Percentiles rank a stretch among this genome's conserved stretches.
Evolutionary conservation across 2,888 invertebrate genomes (phyloP).

Genomic region (Lasioglossum villosulum): DNA sequence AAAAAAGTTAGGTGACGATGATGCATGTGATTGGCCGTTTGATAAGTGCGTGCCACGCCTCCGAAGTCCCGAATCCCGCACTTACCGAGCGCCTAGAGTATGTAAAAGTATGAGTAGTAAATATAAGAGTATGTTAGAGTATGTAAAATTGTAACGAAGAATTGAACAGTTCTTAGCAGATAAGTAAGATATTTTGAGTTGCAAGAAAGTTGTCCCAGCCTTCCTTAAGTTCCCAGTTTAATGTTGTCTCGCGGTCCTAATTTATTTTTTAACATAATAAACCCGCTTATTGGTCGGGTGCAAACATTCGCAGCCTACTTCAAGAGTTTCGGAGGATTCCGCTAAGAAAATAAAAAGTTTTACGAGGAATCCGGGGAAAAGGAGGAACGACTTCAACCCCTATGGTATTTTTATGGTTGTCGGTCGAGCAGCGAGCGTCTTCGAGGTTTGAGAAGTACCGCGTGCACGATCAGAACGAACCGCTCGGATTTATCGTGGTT

Average conservation of each 20-base stretch:
- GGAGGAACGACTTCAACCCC: neutral
- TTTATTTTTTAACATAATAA: neutral
- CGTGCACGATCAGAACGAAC: neutral
- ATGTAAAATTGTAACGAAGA: no score
- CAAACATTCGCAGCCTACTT: neutral
- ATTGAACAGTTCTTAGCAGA: no score
- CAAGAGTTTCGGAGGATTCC: neutral
- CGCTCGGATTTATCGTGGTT: neutral
- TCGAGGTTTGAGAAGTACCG: neutral
- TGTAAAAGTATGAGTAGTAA: no score
- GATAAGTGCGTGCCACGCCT: neutral
- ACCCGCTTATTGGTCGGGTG: neutral
- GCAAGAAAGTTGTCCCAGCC: no score
- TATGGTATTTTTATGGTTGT: conserved; percentile 2
- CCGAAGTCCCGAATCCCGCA: neutral
- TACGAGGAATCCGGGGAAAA: neutral
- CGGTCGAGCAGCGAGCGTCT: neutral
- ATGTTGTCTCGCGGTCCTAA: neutral
- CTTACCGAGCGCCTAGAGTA: no score
- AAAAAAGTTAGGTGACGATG: no score
- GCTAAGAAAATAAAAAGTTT: neutral
- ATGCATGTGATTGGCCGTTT: neutral
- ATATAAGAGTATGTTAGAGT: no score
- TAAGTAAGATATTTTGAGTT: no score
- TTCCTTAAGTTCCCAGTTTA: neutral